Percentiles rank a stretch among this genome's conserved stretches.
These are phyloP conservation scores for Edolisoma coerulescens DNA, from an alignment of 2,113 vertebrate genomes.

Conservation along the genomic window DNA sequence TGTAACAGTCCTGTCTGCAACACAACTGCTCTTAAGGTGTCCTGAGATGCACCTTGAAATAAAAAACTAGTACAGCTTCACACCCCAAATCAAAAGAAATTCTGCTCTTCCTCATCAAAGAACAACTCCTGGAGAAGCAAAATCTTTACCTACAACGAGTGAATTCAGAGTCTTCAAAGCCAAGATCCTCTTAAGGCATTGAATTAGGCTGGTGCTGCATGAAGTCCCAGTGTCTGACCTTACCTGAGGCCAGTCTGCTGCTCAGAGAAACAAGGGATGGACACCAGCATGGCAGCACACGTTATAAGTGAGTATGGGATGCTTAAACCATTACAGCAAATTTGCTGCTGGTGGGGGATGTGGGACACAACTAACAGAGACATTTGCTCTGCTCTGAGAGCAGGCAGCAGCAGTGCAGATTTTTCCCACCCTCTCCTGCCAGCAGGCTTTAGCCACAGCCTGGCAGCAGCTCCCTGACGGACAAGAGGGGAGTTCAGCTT, in stretches of 20 bases:
- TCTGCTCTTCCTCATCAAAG: not conserved
- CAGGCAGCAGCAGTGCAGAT: not conserved
- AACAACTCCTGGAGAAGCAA: not conserved
- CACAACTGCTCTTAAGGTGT: not conserved
- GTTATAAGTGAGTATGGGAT: accelerated
- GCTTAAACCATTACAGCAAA: not conserved
- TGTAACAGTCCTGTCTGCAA: not conserved
- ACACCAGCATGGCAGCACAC: accelerated
- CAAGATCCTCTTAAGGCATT: accelerated
- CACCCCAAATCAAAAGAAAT: not conserved
- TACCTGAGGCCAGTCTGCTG: not conserved
- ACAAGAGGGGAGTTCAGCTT: not conserved
- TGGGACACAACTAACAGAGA: not conserved
- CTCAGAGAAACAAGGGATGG: accelerated
- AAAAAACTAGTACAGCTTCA: not conserved
- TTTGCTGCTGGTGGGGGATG: not conserved
- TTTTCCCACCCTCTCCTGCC: not conserved
- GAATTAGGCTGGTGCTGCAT: not conserved
- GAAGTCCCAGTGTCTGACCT: not conserved
- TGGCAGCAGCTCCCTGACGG: not conserved
- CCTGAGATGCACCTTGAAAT: not conserved
- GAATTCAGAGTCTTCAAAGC: not conserved
- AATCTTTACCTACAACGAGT: not conserved
- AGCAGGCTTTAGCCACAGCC: not conserved
- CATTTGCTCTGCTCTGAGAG: not conserved